phyloP scores from a whole-genome alignment of 2,113 vertebrate species.

The Cichladusa arquata region DNA sequence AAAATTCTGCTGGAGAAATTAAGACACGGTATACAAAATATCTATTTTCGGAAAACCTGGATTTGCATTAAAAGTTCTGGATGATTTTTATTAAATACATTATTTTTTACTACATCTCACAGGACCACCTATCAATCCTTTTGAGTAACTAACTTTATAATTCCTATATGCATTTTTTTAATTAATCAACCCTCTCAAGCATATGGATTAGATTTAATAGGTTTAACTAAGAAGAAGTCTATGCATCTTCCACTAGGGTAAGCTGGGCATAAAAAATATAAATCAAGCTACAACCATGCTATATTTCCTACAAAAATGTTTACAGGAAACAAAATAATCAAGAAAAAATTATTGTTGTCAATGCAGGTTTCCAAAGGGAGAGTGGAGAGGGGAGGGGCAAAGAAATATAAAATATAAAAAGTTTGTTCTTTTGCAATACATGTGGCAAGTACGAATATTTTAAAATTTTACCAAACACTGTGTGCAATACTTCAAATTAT shows the following conservation, averaged over 20 bases:
- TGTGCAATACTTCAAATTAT: neutral
- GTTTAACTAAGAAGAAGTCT: neutral
- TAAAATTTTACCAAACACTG: neutral
- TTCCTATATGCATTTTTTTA: fast-evolving
- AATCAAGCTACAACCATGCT: neutral
- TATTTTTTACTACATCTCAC: neutral
- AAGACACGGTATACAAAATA: neutral
- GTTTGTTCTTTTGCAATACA: neutral
- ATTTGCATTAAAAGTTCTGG: neutral
- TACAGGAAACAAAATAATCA: neutral
- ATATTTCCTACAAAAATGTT: neutral
- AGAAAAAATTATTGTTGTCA: neutral
- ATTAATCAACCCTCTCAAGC: fast-evolving
- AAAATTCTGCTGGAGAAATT: neutral
- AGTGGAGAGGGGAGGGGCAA: fast-evolving
- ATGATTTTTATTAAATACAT: neutral
- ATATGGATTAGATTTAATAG: neutral
- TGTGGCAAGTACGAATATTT: neutral
- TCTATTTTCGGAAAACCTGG: neutral
- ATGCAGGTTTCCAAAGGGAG: neutral
- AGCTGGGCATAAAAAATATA: neutral
- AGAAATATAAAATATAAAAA: neutral
- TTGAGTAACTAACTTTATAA: neutral
- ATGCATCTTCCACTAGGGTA: fast-evolving
- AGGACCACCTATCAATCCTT: neutral